Base-by-base conservation (phyloP, 1,140 invertebrate species). In the Streblospio benedicti region DNA sequence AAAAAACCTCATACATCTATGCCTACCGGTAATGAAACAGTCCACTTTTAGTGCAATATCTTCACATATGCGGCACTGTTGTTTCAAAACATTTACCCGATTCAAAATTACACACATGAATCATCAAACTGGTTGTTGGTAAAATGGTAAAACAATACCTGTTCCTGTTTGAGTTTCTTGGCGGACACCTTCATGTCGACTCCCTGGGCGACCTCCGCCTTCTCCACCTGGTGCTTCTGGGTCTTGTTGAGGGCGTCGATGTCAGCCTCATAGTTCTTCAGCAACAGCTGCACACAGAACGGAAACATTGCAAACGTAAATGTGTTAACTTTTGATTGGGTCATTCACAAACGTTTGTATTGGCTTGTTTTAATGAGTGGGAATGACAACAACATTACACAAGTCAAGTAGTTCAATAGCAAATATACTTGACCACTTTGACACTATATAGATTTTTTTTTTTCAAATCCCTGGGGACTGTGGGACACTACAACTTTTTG, bases 161-260 rank as follows among this genome's bases (percentile, higher is more conserved):
- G 95, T 66, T 98, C 94, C 14, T 84, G 79, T 23, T 93, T 85
- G 35, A 84, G 76, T 60, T 76, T 77, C 66, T 82, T 97, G 31
- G 87, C 89, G 9, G 89, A 83, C 32, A 85, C 80, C 54, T 91
- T 83, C 47, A 97, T 79, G 67, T 98, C 95, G 0, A 86, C 82
- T 67, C 96, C 92, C 70, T 98, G 93, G 56, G 90, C 86, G 47
- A 86, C 84, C 75, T 97, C 94, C 4, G 91, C 90, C 61, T 91
- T 87, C 77, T 98, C 95, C 33, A 97, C 89, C 67, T 79, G 84
- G 64, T 91, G 87, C 62, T 93, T 90, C 72, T 98, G 95, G 58
- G 91, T 87, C 45, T 92, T 83, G 41, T 86, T 85, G 49, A 97
- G 79, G 16, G 84, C 83, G 41, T 99, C 95, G 67, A 96, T 80